These are phyloP conservation scores for Vanessa tameamea DNA, from an alignment of 1,140 invertebrate genomes.

Conservation along the genomic window DNA sequence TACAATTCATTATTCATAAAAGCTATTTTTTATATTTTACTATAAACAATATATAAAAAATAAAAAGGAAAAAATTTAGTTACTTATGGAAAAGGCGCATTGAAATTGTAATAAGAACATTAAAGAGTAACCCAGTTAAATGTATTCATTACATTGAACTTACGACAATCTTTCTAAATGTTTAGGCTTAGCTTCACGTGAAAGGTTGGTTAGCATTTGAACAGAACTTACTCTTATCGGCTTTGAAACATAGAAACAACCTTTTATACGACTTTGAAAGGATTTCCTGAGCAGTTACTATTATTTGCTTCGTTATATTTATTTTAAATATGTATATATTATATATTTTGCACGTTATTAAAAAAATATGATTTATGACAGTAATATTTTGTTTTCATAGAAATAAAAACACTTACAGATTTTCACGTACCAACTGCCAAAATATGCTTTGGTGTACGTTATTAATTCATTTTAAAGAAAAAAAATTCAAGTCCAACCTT, in stretches of 20 bases:
- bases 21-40: neutral
- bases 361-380: too few relatives aligned
- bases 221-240: neutral
- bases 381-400: too few relatives aligned
- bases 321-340: neutral
- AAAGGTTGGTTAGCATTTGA: conserved; percentile 5
- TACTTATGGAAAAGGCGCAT: neutral
- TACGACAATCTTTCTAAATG: neutral
- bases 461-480: too few relatives aligned
- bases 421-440: too few relatives aligned
- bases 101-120: neutral
- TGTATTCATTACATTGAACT: neutral
- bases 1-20: neutral
- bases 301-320: neutral
- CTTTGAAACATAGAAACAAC: neutral
- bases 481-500: too few relatives aligned
- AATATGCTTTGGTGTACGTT: too few relatives aligned
- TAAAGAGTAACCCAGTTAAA: conserved; percentile 3
- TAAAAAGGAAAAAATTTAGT: neutral
- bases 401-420: too few relatives aligned
- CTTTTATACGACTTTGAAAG: neutral
- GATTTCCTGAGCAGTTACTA: neutral
- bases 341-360: too few relatives aligned
- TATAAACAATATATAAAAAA: too few relatives aligned
- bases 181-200: neutral